Percentiles rank a stretch among this genome's conserved stretches.
Evolutionary conservation across 1,140 invertebrate genomes (phyloP).

Genomic region (Caenorhabditis brenneri): DNA sequence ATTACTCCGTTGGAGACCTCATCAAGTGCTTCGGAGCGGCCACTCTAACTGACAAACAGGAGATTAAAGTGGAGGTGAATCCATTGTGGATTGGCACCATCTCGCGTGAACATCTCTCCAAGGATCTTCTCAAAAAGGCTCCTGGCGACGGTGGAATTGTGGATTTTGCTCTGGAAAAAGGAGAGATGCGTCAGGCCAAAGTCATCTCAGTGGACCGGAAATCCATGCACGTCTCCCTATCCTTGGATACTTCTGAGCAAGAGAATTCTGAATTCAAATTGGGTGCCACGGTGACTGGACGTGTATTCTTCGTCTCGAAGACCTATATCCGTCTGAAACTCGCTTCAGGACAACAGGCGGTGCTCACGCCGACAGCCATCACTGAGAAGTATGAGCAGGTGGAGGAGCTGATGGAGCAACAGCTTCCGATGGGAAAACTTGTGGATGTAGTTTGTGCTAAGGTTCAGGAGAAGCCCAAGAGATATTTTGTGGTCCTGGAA

Average conservation of each 20-base stretch:
- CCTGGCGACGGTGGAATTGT: background rate
- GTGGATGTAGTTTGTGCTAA: background rate
- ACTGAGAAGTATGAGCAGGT: constrained; percentile 34
- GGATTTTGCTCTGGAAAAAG: background rate
- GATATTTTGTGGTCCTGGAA: constrained; percentile 22
- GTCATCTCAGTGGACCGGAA: background rate
- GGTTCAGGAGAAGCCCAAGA: background rate
- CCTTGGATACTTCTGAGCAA: background rate
- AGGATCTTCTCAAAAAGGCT: background rate
- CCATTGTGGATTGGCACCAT: constrained; percentile 13
- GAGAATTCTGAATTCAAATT: background rate
- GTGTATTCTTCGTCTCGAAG: constrained; percentile 23
- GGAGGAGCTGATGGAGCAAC: background rate
- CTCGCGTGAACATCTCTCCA: constrained; percentile 4
- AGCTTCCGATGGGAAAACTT: background rate
- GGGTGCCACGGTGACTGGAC: background rate
- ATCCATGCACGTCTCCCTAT: background rate
- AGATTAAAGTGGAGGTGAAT: constrained; percentile 10
- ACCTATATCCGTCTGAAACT: constrained; percentile 17
- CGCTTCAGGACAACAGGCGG: constrained; percentile 40
- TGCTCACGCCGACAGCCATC: constrained; percentile 27
- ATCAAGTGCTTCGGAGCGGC: constrained; percentile 23
- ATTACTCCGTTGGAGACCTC: constrained; percentile 1
- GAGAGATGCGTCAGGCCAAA: background rate
- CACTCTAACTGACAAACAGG: background rate